These are phyloP conservation scores for Heteronetta atricapilla DNA, from an alignment of 2,113 vertebrate species.

Conservation along the genomic window DNA sequence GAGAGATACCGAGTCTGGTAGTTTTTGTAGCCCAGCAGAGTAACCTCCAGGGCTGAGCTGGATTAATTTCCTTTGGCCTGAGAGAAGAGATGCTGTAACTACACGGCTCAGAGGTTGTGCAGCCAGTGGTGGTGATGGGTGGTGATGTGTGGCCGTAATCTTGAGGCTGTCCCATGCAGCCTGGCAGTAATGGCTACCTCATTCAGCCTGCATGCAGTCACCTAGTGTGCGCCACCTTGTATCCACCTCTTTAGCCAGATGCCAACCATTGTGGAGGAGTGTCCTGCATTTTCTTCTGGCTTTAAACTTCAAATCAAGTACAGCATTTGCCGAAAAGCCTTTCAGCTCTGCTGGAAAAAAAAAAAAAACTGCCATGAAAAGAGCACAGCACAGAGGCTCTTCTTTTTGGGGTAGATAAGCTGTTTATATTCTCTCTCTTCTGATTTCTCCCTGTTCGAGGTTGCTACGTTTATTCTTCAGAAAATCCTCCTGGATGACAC, in stretches of 20 bases:
- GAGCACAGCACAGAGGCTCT: background rate
- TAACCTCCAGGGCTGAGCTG: background rate
- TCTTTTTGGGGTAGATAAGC: background rate
- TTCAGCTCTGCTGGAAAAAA: background rate
- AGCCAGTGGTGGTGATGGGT: background rate
- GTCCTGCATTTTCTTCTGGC: background rate
- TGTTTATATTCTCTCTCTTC: background rate
- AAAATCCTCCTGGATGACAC: constrained; percentile 98
- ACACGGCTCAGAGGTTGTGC: rapidly evolving
- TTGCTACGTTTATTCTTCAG: constrained; percentile 97
- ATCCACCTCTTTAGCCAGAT: background rate
- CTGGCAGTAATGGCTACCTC: background rate
- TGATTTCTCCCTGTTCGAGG: constrained; percentile 76
- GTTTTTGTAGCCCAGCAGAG: background rate
- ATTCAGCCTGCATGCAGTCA: background rate
- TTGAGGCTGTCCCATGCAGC: background rate
- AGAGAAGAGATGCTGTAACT: background rate
- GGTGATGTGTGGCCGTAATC: background rate
- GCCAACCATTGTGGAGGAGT: background rate
- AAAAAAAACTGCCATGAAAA: background rate
- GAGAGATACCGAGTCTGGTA: background rate
- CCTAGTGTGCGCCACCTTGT: background rate
- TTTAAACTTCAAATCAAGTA: background rate
- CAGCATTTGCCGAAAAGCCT: background rate
- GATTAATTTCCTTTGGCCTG: background rate